Base-by-base conservation (phyloP, 2,888 invertebrate genomes). In the Terebella lapidaria region DNA sequence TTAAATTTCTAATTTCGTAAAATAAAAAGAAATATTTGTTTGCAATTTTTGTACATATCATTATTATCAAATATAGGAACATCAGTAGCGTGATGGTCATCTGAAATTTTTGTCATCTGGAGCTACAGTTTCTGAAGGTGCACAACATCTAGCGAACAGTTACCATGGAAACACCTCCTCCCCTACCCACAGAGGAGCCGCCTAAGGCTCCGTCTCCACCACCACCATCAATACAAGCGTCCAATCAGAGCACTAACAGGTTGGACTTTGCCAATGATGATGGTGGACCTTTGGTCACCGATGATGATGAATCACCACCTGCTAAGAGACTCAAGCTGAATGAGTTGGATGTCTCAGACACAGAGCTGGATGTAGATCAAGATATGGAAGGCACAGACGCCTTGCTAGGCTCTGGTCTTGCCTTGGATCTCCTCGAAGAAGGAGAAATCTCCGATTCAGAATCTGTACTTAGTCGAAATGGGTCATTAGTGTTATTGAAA, bases 191-290 rank as follows among this genome's bases (percentile, higher is more conserved):
- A 22, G 54, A 26, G 1, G 49, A 49, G 18, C 62, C 56, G 15
- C 56, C 56, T 3, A 30, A 28, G 3, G 49, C 61, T 42, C 53
- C 58, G 28, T 24, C 54, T 29, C 56, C 59, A 59, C 68, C 67
- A 66, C 70, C 69, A 61, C 64, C 70, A 63, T 70, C 71, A 67
- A 67, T 58, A 64, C 71, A 69, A 70, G 68, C 64, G 71, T 71
- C 71, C 71, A 71, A 67, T 68, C 67, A 61, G 29, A 61, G 56
- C 54, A 52, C 58, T 66, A 63, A 70, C 57, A 55, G 67, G 68
- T 68, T 71, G 71, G 69, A 71, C 70, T 70, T 70, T 70, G 69
- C 67, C 63, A 58, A 58, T 71, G 71, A 64, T 68, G 68, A 59
- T 65, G 69, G 71, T 69, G 69, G 68, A 55, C 10, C 10, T 5